Evolutionary conservation across 1,140 invertebrate genomes (phyloP).

Genomic region (Centruroides sculpturatus): DNA sequence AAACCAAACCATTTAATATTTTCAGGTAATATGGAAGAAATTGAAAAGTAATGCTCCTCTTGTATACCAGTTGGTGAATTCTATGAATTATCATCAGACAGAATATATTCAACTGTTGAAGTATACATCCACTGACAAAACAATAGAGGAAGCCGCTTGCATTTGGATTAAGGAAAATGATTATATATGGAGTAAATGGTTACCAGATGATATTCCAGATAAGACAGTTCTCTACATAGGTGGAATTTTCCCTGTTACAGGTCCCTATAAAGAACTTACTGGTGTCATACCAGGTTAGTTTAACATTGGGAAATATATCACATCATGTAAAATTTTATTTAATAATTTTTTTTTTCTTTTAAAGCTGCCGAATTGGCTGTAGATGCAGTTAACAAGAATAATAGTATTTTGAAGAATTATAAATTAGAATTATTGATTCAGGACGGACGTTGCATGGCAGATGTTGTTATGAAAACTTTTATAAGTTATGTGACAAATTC

Average conservation of each 20-base stretch:
- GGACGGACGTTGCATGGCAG: constrained; percentile 56
- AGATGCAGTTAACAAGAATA: constrained; percentile 46
- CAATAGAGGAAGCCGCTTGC: constrained; percentile 44
- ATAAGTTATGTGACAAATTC: constrained; percentile 50
- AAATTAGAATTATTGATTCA: constrained; percentile 40
- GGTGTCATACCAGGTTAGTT: constrained; percentile 41
- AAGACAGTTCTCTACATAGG: constrained; percentile 45
- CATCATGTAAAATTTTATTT: no score
- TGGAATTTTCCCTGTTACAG: constrained; percentile 58
- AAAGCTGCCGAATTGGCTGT: constrained; percentile 48
- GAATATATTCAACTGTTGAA: constrained; percentile 41
- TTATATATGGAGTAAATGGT: constrained; percentile 39
- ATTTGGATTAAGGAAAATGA: constrained; percentile 45
- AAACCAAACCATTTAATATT: background rate
- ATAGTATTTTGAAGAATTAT: constrained; percentile 40
- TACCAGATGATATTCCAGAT: constrained; percentile 32
- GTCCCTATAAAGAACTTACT: constrained; percentile 38
- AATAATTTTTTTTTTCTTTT: constrained; percentile 8
- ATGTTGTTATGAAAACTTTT: constrained; percentile 60
- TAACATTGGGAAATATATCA: background rate
- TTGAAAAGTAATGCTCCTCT: constrained; percentile 3
- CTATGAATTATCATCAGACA: constrained; percentile 37
- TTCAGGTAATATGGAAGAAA: constrained; percentile 10
- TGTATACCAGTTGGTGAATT: constrained; percentile 35
- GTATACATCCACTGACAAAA: constrained; percentile 6